Evolutionary conservation across 1,140 invertebrate species (phyloP), one percentile per base, ranked within the genome.

Genomic region (Drosophila tsacasi): DNA sequence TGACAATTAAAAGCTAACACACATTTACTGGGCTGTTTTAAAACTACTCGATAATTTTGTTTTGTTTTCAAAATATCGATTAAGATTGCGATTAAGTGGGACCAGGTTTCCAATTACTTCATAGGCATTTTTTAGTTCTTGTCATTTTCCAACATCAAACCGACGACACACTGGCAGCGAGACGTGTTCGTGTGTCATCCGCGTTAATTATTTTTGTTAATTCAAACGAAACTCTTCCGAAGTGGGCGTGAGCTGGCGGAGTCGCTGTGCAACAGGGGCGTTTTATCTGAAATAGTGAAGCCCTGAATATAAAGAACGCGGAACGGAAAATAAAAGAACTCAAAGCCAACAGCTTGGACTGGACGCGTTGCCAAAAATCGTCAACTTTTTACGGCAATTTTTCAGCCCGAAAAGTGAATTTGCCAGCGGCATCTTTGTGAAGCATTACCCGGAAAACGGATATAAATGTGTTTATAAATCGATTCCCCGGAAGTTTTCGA

Each of bases 181-280:
- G 81, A 59, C 58, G 69, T 68, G 81, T 52, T 46, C 69, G 81
- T 84, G 82, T 84, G 82, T 84, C 82, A 84, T 84, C 83, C 73
- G 81, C 63, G 67, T 78, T 84, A 86, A 84, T 84, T 84, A 66
- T 85, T 85, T 85, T 81, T 77, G 58, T 19, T 81, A 81, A 85
- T 81, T 81, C 61, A 44, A 83, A 85, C 81, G 66, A 59, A 80
- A 44, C 59, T 57, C 68, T 63, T 30, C 19, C 27, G 15, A 75
- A 60, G 49, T 63, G 82, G 77, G 77, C 72, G 78, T 59, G 71
- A 62, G 42, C 60, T 46, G 71, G 12, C 17, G 46, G 19, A 63
- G 27, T 27, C 44, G 23, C 9, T 27, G 30, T 40, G 32, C 46
- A 79, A 75, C 44, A 54, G 40, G 46, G 57, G 25, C 30, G 12